Percentiles rank a stretch among this genome's conserved stretches.
These are phyloP conservation scores for Eristalis arbustorum DNA, from an alignment of 2,888 invertebrate species.

Conservation along the genomic window DNA sequence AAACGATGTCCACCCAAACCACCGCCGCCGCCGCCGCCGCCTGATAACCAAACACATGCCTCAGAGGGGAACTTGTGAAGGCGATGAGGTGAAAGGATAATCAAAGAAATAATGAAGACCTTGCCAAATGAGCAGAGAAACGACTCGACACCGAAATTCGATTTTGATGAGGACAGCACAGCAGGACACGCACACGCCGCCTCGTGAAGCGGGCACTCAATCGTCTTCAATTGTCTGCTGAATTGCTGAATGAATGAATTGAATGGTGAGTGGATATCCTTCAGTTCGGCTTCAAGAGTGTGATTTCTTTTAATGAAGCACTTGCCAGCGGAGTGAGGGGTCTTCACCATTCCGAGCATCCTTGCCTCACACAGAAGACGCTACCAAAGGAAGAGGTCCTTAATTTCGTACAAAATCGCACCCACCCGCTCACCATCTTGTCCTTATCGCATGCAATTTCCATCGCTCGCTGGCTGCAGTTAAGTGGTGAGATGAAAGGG, in stretches of 20 bases:
- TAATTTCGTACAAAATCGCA: too few relatives aligned
- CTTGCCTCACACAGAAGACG: not conserved
- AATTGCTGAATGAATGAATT: not conserved
- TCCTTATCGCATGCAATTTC: not conserved
- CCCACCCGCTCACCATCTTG: too few relatives aligned
- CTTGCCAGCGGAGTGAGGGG: not conserved
- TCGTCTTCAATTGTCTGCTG: not conserved
- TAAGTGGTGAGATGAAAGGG: too few relatives aligned
- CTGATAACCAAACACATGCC: too few relatives aligned
- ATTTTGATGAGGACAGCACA: not conserved
- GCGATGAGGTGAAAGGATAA: not conserved
- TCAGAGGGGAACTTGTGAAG: not conserved
- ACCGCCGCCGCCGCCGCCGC: too few relatives aligned
- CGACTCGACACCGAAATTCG: not conserved
- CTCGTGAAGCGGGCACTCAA: not conserved
- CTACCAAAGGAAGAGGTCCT: not conserved
- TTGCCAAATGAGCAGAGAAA: not conserved
- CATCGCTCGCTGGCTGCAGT: not conserved
- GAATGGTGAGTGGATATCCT: not conserved
- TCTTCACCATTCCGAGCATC: too few relatives aligned
- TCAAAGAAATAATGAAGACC: not conserved
- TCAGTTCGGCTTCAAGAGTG: not conserved
- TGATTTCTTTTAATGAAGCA: not conserved
- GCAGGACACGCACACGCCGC: not conserved
- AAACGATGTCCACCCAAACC: not conserved